Evolutionary conservation across 2,888 invertebrate genomes (phyloP), one percentile per base, ranked within the genome.

Genomic region (Drosophila phalerata): DNA sequence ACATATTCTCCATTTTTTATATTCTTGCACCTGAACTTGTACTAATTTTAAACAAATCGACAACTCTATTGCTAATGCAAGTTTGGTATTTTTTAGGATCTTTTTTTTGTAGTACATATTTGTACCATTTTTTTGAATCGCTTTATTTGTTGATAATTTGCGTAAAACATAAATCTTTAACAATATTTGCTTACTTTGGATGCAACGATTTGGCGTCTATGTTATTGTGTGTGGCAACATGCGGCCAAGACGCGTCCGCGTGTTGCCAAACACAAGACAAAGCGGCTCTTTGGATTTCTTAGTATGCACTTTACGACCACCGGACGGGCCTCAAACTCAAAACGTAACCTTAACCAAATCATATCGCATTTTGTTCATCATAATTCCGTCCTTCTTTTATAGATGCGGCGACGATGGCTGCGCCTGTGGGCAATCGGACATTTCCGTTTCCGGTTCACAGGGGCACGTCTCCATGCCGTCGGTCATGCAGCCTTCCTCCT

Each of bases 111-210:
- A 30, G 30, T 30, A 30, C 30, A 30, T 30, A 30, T 37, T 37
- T n/a, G 15, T 9, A 30, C 10, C 37, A 48, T 38, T 25, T 28
- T 43, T 58, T 53, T 28, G 22, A 10, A 60, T 65, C 48, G 28
- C 47, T 81, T 88, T 88, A 88, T 88, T 82, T 69, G 63, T 64
- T 69, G 73, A 75, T 82, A 87, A 77, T 70, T 66, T 17, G 56
- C 69, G 57, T 69, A 84, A 88, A 79, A 88, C 75, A 85, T 81
- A 83, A 86, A 88, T 49, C 76, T 76, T 81, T 84, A 86, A 86
- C 85, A 86, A 88, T 73, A 73, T 80, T 65, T 51, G 65, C 53
- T 47, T 73, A 66, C 69, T 73, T 73, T 68, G 57, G 71, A 65
- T 71, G 73, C 68, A 73, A 70, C 68, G 68, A 61, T 73, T 75